phyloP scores from a whole-genome alignment of 2,888 invertebrate genomes.

The Bruchidius siliquastri region DNA sequence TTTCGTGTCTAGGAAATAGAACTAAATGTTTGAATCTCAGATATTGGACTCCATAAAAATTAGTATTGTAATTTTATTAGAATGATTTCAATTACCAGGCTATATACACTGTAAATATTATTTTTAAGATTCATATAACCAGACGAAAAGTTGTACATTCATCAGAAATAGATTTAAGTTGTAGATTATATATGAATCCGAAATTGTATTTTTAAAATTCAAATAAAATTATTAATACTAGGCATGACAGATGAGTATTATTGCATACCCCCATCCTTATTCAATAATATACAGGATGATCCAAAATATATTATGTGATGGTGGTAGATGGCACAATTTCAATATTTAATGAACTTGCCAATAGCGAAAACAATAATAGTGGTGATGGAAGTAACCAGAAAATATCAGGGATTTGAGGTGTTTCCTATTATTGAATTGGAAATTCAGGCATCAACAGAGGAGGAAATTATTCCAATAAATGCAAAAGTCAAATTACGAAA shows the following conservation, averaged over 20 bases:
- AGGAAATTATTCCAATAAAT: no score
- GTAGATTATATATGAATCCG: constrained; percentile 17
- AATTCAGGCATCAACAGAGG: no score
- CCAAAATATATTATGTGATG: no score
- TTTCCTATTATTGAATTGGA: no score
- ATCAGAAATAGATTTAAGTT: constrained; percentile 21
- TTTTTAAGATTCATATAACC: constrained; percentile 14
- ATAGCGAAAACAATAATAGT: no score
- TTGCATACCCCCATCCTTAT: neutral
- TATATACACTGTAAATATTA: constrained; percentile 19
- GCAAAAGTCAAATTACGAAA: no score
- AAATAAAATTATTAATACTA: constrained; percentile 33
- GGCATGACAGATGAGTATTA: neutral
- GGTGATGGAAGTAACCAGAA: no score
- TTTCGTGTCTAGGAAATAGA: neutral
- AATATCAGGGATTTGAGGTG: no score
- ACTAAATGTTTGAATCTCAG: neutral
- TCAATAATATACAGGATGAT: no score
- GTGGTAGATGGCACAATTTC: no score
- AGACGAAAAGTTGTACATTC: constrained; percentile 16
- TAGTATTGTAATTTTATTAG: constrained; percentile 33
- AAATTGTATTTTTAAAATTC: constrained; percentile 30
- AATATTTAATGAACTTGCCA: no score
- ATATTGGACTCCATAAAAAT: constrained; percentile 19
- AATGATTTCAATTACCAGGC: constrained; percentile 13